Base-by-base conservation (phyloP, 2,888 invertebrate species). In the Drosophila pseudotakahashii region DNA sequence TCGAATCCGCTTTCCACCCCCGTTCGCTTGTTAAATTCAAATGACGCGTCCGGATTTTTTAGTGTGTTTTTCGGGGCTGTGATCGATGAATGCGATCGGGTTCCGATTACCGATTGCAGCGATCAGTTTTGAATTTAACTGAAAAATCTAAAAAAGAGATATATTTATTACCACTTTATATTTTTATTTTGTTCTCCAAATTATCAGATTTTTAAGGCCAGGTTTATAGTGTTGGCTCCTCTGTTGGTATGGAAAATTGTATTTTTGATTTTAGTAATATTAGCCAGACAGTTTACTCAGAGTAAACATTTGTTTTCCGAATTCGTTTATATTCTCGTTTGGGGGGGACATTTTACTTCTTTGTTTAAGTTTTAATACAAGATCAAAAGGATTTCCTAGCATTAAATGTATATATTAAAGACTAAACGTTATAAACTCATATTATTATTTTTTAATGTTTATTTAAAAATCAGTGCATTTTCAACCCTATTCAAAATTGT, bases 1-100 rank as follows among this genome's bases (percentile, higher is more conserved):
- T 80, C 80, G 81, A n/a, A n/a, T 81, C 50, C 45, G 48, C 54
- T 75, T 81, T 85, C 61, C 58, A 68, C 80, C 77, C 71, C 73
- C 44, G 48, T 81, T 81, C 86, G 81, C 78, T 77, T 75, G 66
- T 54, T 67, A 68, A 66, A 68, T 66, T 68, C 54, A 67, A 66
- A 66, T 37, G 42, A 52, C 39, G 66, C 66, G 59, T 23, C 6
- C 5, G 55, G 14, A 47, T 55, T 45, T 47, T 48, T 68, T 67
- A 68, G 55, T 55, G 34, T 34, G 9, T 67, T 67, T 67, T 37
- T 10, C 7, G 11, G 34, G 13, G 37, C 7, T 42, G n/a, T 10
- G 32, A 52, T 52, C 64, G 64, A 64, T 64, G 39, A 16, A n/a
- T 39, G n/a, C 7, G 23, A 19, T n/a, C 7, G 54, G 39, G 13